Evolutionary conservation across 2,797 vertebrate genomes (phyloP).

Genomic region (Myotis vivesi): DNA sequence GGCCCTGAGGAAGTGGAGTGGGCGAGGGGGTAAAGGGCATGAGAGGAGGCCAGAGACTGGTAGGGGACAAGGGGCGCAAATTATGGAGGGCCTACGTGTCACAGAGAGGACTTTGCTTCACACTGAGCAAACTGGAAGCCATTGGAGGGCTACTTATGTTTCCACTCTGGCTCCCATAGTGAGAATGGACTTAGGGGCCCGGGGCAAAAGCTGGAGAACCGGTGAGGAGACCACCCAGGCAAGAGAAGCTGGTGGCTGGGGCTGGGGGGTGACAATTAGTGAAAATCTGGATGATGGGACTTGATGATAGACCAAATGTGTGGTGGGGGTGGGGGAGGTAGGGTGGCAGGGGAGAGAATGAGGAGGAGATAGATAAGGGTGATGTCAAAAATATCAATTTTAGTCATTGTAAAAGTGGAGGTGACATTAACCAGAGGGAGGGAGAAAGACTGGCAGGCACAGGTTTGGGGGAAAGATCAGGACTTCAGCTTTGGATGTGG

Average conservation of each 20-base stretch:
- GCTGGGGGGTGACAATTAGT: not conserved
- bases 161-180: not conserved
- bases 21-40: not conserved
- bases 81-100: not conserved
- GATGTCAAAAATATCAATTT: not conserved
- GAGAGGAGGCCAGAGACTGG: not conserved
- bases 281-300: not conserved
- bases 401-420: not conserved
- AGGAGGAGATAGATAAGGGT: not conserved
- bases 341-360: not conserved
- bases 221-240: not conserved
- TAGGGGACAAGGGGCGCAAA: rapidly evolving
- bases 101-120: not conserved
- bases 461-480: not conserved
- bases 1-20: not conserved
- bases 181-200: not conserved
- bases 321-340: not conserved
- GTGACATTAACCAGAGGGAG: not conserved
- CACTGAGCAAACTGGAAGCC: not conserved
- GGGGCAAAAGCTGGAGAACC: not conserved
- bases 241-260: not conserved
- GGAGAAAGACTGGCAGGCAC: not conserved
- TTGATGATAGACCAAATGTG: not conserved
- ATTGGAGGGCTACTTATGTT: not conserved
- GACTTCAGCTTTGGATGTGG: not conserved